A percentile compares a stretch with the other conserved stretches of the same genome.
These are phyloP conservation scores for Ceratina australensis DNA, from an alignment of 1,140 invertebrate species.

Conservation along the genomic window DNA sequence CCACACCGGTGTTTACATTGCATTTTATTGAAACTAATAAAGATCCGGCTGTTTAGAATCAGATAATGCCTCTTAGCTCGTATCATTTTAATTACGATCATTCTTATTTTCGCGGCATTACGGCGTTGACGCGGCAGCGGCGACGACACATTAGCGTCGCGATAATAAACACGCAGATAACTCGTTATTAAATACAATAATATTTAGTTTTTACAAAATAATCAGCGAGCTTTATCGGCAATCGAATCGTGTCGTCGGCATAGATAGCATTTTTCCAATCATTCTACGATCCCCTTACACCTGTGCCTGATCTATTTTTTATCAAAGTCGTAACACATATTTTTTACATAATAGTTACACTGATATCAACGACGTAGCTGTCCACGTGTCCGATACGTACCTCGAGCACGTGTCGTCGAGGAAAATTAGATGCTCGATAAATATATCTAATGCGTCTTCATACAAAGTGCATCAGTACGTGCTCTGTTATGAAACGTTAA, in stretches of 20 bases:
- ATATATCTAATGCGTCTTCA: too few relatives aligned
- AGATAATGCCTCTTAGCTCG: conserved; percentile 31
- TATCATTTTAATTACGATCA: conserved; percentile 49
- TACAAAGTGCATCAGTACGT: too few relatives aligned
- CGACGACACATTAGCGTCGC: conserved; percentile 18
- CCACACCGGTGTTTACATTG: conserved; percentile 21
- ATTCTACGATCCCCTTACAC: too few relatives aligned
- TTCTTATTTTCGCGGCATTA: conserved; percentile 37
- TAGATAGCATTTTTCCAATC: conserved; percentile 5
- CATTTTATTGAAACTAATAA: conserved; percentile 53
- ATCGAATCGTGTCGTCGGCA: neutral
- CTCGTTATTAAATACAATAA: conserved; percentile 43
- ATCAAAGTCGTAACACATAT: conserved; percentile 15
- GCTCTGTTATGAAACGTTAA: too few relatives aligned
- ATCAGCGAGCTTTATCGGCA: conserved; percentile 29
- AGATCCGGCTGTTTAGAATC: conserved; percentile 46
- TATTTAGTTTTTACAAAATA: conserved; percentile 43
- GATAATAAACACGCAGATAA: conserved; percentile 48
- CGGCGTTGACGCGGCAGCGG: conserved; percentile 17
- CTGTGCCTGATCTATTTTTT: neutral
- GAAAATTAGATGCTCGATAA: neutral
- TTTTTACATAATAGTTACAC: neutral
- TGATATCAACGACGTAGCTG: neutral
- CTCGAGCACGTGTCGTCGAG: neutral
- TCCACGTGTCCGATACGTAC: neutral